Evolutionary conservation across 2,797 vertebrate genomes (phyloP).

Genomic region (Tenualosa ilisha): DNA sequence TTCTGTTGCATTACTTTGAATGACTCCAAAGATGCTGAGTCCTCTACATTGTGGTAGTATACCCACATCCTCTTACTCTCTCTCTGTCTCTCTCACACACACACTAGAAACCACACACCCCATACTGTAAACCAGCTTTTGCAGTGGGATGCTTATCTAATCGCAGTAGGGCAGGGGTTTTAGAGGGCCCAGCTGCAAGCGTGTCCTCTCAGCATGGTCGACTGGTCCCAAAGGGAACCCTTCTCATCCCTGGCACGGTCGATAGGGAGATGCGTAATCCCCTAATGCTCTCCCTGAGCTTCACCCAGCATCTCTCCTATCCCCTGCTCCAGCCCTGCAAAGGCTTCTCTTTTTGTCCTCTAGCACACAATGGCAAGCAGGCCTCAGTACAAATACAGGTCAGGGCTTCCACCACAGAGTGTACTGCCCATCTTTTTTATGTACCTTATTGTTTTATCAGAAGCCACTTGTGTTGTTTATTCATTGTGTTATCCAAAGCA

Average conservation of each 20-base stretch:
- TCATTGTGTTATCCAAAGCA: too few species aligned
- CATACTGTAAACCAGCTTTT: not conserved
- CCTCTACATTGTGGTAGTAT: not conserved
- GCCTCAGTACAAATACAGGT: not conserved
- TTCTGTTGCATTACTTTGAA: not conserved
- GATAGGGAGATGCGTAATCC: conserved; percentile 9
- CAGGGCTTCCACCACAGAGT: not conserved
- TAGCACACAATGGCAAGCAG: not conserved
- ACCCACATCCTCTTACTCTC: too few species aligned
- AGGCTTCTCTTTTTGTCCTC: not conserved
- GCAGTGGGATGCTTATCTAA: conserved; percentile 5
- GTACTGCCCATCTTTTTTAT: not conserved
- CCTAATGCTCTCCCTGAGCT: not conserved
- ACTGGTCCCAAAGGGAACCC: not conserved
- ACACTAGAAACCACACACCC: not conserved
- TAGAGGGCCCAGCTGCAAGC: not conserved
- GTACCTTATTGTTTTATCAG: too few species aligned
- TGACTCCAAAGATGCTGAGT: not conserved
- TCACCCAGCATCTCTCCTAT: not conserved
- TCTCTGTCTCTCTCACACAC: not conserved
- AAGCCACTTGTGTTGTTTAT: too few species aligned
- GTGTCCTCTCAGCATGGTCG: not conserved
- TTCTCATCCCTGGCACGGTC: conserved; percentile 1
- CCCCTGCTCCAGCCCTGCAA: not conserved
- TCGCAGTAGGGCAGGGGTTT: not conserved